Evolutionary conservation across 2,797 vertebrate species (phyloP).

Genomic region (Myripristis murdjan): DNA sequence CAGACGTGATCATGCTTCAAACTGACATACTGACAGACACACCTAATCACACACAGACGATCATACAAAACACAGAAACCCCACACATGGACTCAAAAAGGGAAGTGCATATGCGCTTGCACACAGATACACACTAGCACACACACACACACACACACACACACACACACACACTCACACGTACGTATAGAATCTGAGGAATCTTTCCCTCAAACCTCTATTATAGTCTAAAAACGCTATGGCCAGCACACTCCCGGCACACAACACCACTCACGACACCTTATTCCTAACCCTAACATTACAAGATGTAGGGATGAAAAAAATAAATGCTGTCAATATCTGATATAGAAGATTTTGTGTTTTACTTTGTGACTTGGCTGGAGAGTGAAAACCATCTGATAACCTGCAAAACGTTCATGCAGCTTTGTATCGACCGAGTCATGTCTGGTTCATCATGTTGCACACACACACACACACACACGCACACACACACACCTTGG

Average conservation of each 20-base stretch:
- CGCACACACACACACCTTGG: constrained; percentile 15
- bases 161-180: constrained; percentile 5
- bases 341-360: constrained; percentile 4
- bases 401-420: constrained; percentile 35
- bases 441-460: constrained; percentile 56
- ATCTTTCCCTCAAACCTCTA: constrained; percentile 21
- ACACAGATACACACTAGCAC: too few species aligned
- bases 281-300: constrained; percentile 46
- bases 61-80: constrained; percentile 18
- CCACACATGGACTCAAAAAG: constrained; percentile 35
- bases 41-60: constrained; percentile 18
- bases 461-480: too few species aligned
- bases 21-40: constrained; percentile 34
- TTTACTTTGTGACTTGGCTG: constrained; percentile 39
- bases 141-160: constrained; percentile 15
- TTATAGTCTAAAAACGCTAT: constrained; percentile 50
- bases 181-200: constrained; percentile 31
- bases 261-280: constrained; percentile 8
- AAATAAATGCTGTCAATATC: constrained; percentile 48
- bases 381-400: constrained; percentile 36
- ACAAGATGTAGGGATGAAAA: constrained; percentile 47
- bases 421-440: constrained; percentile 9
- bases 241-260: background rate
- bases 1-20: constrained; percentile 57
- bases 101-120: background rate